phyloP scores from a whole-genome alignment of 2,113 vertebrate genomes.

The Gobius niger region DNA sequence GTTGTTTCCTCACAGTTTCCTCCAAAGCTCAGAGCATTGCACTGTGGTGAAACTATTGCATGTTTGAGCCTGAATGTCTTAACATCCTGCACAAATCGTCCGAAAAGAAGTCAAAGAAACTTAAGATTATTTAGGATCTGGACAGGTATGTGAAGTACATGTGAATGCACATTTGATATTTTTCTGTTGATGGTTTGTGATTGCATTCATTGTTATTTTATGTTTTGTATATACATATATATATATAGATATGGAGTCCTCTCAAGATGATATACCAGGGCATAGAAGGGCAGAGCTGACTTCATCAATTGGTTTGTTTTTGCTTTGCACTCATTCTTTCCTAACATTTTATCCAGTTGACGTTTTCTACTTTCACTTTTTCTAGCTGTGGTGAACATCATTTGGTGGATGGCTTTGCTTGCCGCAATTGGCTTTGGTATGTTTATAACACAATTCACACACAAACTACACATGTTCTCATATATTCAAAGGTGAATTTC shows the following conservation, averaged over 20 bases:
- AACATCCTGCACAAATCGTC: constrained; percentile 55
- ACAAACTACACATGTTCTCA: background rate
- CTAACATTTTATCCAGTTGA: background rate
- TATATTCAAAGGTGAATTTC: background rate
- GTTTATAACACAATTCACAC: constrained; percentile 7
- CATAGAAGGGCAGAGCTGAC: constrained; percentile 1
- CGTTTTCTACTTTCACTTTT: background rate
- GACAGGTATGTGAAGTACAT: constrained; percentile 23
- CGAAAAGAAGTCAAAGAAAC: background rate
- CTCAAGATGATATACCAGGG: background rate
- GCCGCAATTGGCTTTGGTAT: constrained; percentile 60
- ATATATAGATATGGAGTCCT: constrained; percentile 15
- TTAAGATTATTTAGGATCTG: constrained; percentile 1
- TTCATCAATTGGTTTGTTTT: constrained; percentile 41
- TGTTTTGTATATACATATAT: too few relatives aligned
- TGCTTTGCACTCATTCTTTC: background rate
- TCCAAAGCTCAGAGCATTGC: constrained; percentile 18
- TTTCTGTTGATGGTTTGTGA: background rate
- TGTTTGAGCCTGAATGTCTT: constrained; percentile 22
- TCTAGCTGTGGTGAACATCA: constrained; percentile 53
- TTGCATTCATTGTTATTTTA: background rate
- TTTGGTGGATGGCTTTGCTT: constrained; percentile 66
- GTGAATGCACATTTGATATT: background rate
- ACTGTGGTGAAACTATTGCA: constrained; percentile 19
- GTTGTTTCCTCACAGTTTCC: constrained; percentile 35